phyloP scores from a whole-genome alignment of 2,113 vertebrate genomes.

The Dicaeum eximium region DNA sequence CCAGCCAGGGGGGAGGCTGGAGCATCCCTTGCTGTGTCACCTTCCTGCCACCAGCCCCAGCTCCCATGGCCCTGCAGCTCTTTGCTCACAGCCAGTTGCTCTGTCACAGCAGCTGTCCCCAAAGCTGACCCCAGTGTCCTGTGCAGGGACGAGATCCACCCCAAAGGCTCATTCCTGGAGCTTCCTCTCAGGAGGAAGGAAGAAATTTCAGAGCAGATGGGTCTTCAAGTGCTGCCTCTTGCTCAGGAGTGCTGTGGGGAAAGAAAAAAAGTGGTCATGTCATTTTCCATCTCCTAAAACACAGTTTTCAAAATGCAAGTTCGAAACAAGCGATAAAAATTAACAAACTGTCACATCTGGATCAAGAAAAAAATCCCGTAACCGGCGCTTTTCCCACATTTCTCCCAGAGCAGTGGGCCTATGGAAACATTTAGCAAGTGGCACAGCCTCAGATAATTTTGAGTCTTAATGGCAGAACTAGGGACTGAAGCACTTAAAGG shows the following conservation, averaged over 20 bases:
- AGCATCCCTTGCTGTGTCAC: neutral
- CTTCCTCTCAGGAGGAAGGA: neutral
- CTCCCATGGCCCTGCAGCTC: neutral
- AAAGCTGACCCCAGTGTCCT: neutral
- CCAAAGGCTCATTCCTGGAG: neutral
- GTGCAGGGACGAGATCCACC: neutral
- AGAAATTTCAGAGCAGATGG: neutral
- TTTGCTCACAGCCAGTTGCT: neutral
- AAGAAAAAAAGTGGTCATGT: neutral
- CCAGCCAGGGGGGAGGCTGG: neutral
- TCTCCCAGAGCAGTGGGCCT: neutral
- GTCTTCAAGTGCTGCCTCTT: rapidly evolving
- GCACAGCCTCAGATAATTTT: neutral
- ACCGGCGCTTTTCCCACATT: neutral
- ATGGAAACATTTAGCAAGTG: neutral
- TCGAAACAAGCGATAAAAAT: neutral
- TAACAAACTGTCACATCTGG: neutral
- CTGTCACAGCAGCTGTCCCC: neutral
- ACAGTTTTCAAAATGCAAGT: neutral
- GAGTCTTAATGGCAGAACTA: neutral
- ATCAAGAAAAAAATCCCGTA: neutral
- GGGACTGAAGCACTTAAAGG: neutral
- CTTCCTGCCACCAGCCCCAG: neutral
- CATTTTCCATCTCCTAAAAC: neutral
- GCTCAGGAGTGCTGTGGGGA: neutral